Percentiles rank a stretch among this genome's conserved stretches.
Conservation (phyloP, 1,140 invertebrate genomes). For the Drosophila bipectinata region DNA sequence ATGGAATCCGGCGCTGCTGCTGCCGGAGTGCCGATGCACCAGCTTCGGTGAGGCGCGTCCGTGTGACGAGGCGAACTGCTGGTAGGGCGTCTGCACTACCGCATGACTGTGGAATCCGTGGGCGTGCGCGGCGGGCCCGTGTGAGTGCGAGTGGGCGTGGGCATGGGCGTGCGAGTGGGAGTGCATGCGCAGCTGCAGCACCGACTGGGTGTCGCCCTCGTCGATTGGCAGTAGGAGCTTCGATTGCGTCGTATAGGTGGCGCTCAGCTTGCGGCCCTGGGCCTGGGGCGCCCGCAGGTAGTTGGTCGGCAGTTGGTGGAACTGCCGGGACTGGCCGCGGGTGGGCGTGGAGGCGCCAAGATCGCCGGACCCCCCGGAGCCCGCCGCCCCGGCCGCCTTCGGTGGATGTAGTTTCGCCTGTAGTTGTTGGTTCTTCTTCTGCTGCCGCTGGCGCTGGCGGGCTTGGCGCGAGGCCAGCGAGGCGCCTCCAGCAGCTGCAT, state of each 20-base stretch:
- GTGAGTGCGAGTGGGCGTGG: slow-evolving; percentile 56
- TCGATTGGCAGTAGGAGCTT: slow-evolving; percentile 83
- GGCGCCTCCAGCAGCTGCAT: slow-evolving; percentile 90
- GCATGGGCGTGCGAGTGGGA: slow-evolving; percentile 63
- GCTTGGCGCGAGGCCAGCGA: slow-evolving; percentile 89
- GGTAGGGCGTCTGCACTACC: slow-evolving; percentile 66
- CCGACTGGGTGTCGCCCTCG: slow-evolving; percentile 78
- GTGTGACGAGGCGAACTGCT: slow-evolving; percentile 69
- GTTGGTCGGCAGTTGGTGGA: slow-evolving; percentile 85
- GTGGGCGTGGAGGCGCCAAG: slow-evolving; percentile 72
- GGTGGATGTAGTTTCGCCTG: slow-evolving; percentile 84
- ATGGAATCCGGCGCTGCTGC: slow-evolving; percentile 61
- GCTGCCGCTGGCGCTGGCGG: slow-evolving; percentile 84
- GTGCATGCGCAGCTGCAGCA: slow-evolving; percentile 80
- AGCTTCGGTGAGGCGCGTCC: slow-evolving; percentile 80
- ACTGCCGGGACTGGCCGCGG: slow-evolving; percentile 84
- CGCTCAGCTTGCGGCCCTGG: slow-evolving; percentile 79
- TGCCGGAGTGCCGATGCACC: slow-evolving; percentile 79
- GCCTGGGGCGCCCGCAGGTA: slow-evolving; percentile 81
- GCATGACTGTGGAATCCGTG: slow-evolving; percentile 36
- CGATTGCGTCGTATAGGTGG: slow-evolving; percentile 81
- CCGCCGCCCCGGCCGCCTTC: slow-evolving; percentile 75
- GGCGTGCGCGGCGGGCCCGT: slow-evolving; percentile 29
- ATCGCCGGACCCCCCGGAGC: slow-evolving; percentile 57
- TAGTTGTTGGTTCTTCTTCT: slow-evolving; percentile 84